Evolutionary conservation across 1,140 invertebrate genomes (phyloP), one percentile per base, ranked within the genome.

Genomic region (Centruroides sculpturatus): DNA sequence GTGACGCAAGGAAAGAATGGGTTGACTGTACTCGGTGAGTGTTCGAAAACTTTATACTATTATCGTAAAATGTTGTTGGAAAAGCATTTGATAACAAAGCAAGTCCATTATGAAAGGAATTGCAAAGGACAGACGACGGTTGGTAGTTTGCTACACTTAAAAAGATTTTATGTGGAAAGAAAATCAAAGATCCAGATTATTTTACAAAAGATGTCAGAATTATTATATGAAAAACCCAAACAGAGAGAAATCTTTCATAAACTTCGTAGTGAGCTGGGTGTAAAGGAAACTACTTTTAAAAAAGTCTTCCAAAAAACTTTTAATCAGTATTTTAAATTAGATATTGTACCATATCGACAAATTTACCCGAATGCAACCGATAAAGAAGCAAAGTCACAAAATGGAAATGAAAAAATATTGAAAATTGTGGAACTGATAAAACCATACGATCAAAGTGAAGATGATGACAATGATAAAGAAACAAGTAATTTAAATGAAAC

Each of bases 41-140:
- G 82, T 70, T 72, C 82, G 3, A 86, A 85, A 70, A 75, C 76
- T 3, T 70, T 85, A 49, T 85, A 83, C 73, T 85, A 87, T 69
- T 77, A 81, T 59, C 70, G 82, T 50, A 85, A 85, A 70, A 69
- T 72, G 59, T 71, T 87, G 9, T 61, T 79, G n/a, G 70, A 77
- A 11, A 70, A 82, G 35, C 77, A 80, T 55, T 68, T 86, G 5
- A 80, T 87, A 12, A 80, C 75, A 4, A 84, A 85, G 68, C 84
- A 86, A 69, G 47, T 50, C 5, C 63, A 64, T 35, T 61, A 61
- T 49, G 53, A 65, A 35, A 59, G 56, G 12, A 64, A 60, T 36
- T 35, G 46, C 11, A 53, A 57, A 56, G 59, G 57, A 11, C 49
- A 59, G 35, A 61, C 59, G n/a, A 52, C 41, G 10, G 60, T 35